Percentiles rank a stretch among this genome's conserved stretches.
Evolutionary conservation across 1,140 invertebrate genomes (phyloP).

Genomic region (Bombus waltoni): DNA sequence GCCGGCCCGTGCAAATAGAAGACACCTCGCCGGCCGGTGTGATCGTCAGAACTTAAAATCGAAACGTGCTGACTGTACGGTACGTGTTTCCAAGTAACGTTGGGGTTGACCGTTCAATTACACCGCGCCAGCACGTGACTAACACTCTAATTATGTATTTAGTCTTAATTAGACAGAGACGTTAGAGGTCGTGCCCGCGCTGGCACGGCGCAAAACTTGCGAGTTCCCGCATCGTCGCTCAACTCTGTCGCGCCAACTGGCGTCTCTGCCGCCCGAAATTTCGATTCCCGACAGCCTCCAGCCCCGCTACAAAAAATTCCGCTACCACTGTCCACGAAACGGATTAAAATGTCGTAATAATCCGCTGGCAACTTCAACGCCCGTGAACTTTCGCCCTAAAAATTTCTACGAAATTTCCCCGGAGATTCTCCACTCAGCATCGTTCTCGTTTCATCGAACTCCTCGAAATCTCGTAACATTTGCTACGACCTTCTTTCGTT

Average conservation of each 20-base stretch:
- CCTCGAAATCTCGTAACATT: background rate
- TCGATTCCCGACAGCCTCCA: background rate
- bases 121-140: slow-evolving; percentile 76
- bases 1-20: slow-evolving; percentile 21
- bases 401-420: background rate
- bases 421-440: background rate
- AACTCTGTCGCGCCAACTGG: slow-evolving; percentile 52
- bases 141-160: slow-evolving; percentile 81
- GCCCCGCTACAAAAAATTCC: slow-evolving; percentile 4
- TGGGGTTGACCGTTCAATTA: slow-evolving; percentile 78
- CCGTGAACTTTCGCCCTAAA: background rate
- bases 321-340: background rate
- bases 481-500: no score
- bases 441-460: background rate
- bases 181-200: slow-evolving; percentile 39
- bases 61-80: slow-evolving; percentile 65
- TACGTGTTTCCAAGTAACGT: slow-evolving; percentile 68
- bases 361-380: background rate
- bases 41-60: slow-evolving; percentile 62
- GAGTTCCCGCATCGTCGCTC: slow-evolving; percentile 21
- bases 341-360: slow-evolving; percentile 35
- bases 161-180: slow-evolving; percentile 79
- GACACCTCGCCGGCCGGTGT: background rate
- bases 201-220: slow-evolving; percentile 58
- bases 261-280: slow-evolving; percentile 46